Evolutionary conservation across 2,888 invertebrate species (phyloP).

Genomic region (Lomographa bimaculata): DNA sequence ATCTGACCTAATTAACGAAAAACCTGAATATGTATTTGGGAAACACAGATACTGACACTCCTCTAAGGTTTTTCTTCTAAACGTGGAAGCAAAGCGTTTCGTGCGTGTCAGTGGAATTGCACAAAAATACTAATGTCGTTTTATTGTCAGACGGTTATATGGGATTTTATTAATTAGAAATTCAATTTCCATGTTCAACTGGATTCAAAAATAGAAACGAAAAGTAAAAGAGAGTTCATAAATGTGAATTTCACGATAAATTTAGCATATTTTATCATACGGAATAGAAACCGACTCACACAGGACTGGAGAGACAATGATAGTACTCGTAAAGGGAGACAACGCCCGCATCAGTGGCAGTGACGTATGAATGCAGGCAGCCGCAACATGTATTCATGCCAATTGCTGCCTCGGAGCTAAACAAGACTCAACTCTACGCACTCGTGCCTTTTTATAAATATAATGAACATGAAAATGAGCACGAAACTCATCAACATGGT

Average conservation of each 20-base stretch:
- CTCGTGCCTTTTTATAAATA: conserved; percentile 1
- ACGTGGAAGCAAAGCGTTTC: too few relatives aligned
- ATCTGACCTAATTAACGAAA: too few relatives aligned
- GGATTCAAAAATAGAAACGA: neutral
- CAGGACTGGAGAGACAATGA: conserved; percentile 11
- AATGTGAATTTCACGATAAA: neutral
- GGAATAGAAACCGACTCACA: conserved; percentile 4
- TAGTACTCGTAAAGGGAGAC: conserved; percentile 26
- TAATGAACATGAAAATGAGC: too few relatives aligned
- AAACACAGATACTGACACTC: too few relatives aligned
- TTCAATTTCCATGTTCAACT: neutral
- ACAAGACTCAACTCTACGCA: conserved; percentile 10
- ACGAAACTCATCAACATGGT: too few relatives aligned
- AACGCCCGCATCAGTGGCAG: conserved; percentile 20
- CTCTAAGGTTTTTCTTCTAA: too few relatives aligned
- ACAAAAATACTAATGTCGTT: too few relatives aligned
- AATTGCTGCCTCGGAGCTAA: conserved; percentile 23
- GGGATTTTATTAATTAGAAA: too few relatives aligned
- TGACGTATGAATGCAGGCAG: conserved; percentile 29
- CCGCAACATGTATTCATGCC: conserved; percentile 28
- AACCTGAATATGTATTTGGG: too few relatives aligned
- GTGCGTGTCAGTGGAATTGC: too few relatives aligned
- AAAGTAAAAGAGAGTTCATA: too few relatives aligned
- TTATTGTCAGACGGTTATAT: too few relatives aligned
- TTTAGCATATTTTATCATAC: conserved; percentile 7